A percentile compares a stretch with the other conserved stretches of the same genome.
These are phyloP conservation scores for Montipora capitata DNA, from an alignment of 92 coral and sea anemone species.

Conservation along the genomic window DNA sequence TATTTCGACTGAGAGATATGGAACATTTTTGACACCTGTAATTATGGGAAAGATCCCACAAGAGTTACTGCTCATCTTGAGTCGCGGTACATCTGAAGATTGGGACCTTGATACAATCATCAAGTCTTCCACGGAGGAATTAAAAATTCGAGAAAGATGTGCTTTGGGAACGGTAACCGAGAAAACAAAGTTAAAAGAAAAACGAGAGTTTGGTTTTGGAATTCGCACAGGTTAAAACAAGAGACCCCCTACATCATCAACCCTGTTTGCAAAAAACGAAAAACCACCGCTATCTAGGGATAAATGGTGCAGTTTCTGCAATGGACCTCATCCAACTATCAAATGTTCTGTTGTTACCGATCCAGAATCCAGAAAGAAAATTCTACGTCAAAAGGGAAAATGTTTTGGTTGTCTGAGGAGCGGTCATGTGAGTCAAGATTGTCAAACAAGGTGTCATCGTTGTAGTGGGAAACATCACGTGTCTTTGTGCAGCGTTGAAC, in stretches of 20 bases:
- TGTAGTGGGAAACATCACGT: conserved; percentile 21
- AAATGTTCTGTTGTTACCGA: conserved; percentile 26
- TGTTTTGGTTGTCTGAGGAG: conserved; percentile 47
- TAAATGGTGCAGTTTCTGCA: conserved; percentile 33
- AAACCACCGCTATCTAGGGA: not conserved
- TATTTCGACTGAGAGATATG: conserved; percentile 36
- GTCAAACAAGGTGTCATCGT: conserved; percentile 13
- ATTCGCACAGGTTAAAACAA: not conserved
- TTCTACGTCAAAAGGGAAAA: conserved; percentile 41
- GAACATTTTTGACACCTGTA: conserved; percentile 35
- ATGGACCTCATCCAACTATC: conserved; percentile 15
- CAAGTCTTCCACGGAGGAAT: not conserved
- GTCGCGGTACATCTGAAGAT: not conserved
- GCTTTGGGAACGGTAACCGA: conserved; percentile 3
- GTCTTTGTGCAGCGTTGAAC: not conserved
- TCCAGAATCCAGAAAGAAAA: not conserved
- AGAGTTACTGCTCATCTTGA: not conserved
- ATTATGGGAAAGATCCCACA: not conserved
- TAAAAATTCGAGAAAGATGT: conserved; percentile 23
- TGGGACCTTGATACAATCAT: not conserved
- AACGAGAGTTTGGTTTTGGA: not conserved
- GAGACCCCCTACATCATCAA: not conserved
- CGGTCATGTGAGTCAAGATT: conserved; percentile 2
- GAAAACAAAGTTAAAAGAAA: not conserved
- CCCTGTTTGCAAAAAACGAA: not conserved